Conservation (phyloP, 2,797 vertebrate species). For the Spinus pinus region DNA sequence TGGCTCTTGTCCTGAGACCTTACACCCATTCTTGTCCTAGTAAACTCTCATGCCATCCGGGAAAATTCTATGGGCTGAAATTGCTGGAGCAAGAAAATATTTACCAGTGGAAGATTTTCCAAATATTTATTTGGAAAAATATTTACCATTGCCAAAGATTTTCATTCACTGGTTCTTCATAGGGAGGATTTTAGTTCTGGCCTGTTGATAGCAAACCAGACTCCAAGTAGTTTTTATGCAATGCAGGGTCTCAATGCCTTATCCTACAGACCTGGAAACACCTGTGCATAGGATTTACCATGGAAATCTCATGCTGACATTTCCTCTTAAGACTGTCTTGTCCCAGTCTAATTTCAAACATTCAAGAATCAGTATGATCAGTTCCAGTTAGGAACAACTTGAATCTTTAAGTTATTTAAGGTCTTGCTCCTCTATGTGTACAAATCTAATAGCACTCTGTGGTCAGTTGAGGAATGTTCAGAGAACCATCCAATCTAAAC, state of each 20-base stretch:
- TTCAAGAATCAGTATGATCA: not conserved
- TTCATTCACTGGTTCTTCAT: not conserved
- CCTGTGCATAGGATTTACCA: not conserved
- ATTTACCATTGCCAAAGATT: not conserved
- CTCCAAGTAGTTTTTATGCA: not conserved
- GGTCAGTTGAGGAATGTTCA: not conserved
- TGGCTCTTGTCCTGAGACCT: not conserved
- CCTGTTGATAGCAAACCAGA: not conserved
- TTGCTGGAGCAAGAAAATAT: not conserved
- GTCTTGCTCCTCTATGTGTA: not conserved
- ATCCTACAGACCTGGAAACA: not conserved
- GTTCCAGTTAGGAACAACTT: not conserved
- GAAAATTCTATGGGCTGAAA: not conserved
- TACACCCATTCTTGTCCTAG: not conserved
- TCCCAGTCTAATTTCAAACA: not conserved
- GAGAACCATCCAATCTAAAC: slow-evolving; percentile 11
- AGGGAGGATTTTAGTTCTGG: not conserved
- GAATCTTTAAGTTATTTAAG: not conserved
- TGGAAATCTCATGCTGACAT: not conserved
- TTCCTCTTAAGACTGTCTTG: not conserved
- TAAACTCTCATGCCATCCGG: not conserved
- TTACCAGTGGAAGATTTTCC: not conserved
- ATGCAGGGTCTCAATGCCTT: not conserved
- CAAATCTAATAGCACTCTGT: not conserved
- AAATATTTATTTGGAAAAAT: not conserved